These are phyloP conservation scores for Panthera tigris DNA, from an alignment of 2,113 vertebrate species.

Conservation along the genomic window DNA sequence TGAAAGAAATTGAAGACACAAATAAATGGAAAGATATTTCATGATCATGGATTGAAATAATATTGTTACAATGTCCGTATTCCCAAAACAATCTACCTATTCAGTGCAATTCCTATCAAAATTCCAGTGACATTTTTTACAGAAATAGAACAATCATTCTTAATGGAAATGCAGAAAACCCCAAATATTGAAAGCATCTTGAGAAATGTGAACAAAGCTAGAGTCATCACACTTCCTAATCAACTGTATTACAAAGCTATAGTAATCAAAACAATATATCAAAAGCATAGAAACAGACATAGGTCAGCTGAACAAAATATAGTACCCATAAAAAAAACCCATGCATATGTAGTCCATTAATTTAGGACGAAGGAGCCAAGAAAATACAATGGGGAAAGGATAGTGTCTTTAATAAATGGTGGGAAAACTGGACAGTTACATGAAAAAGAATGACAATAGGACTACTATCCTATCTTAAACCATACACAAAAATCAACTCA, in stretches of 20 bases:
- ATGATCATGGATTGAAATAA: neutral
- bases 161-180: neutral
- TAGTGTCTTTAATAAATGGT: neutral
- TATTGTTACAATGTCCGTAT: neutral
- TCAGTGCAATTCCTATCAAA: neutral
- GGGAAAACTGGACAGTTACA: neutral
- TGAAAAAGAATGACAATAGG: neutral
- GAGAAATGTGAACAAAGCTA: neutral
- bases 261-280: neutral
- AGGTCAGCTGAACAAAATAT: neutral
- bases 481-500: neutral
- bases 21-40: neutral
- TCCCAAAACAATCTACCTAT: neutral
- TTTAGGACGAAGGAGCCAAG: neutral
- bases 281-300: neutral
- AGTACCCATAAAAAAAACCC: neutral
- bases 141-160: neutral
- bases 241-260: neutral
- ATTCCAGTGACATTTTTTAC: neutral
- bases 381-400: neutral
- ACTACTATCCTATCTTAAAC: neutral
- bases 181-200: neutral
- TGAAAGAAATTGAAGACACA: neutral
- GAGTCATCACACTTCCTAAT: neutral
- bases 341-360: neutral